Evolutionary conservation across 30 jellyfish, hydroid and myxozoan species (phyloP).

Genomic region (Rhopilema esculentum): DNA sequence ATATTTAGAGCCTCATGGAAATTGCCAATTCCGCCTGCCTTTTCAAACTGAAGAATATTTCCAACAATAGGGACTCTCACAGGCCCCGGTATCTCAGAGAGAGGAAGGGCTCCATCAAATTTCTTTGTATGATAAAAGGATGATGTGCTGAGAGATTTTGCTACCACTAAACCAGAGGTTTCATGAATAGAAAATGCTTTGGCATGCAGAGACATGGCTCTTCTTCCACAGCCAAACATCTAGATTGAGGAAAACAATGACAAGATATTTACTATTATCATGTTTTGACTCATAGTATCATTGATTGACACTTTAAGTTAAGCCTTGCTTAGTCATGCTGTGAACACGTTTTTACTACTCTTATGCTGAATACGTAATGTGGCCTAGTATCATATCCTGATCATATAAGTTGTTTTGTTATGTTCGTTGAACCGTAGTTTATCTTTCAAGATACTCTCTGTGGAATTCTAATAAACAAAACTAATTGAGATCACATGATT

Average conservation of each 20-base stretch:
- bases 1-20: conserved; percentile 25
- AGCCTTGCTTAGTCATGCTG: too few species aligned
- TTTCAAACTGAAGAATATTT: conserved; percentile 18
- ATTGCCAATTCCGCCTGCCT: conserved; percentile 53
- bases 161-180: neutral
- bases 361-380: too few species aligned
- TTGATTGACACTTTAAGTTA: too few species aligned
- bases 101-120: conserved; percentile 36
- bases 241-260: neutral
- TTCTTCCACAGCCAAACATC: conserved; percentile 18
- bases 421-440: too few species aligned
- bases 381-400: too few species aligned
- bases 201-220: neutral
- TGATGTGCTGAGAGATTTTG: conserved; percentile 26
- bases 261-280: too few species aligned
- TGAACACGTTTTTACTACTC: too few species aligned
- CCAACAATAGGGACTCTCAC: conserved; percentile 56
- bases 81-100: conserved; percentile 72
- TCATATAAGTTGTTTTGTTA: too few species aligned
- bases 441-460: too few species aligned
- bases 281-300: too few species aligned
- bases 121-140: neutral
- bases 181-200: neutral
- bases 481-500: too few species aligned
- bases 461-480: too few species aligned